phyloP scores from a whole-genome alignment of 2,797 vertebrate species.

The Syngnathus acus region DNA sequence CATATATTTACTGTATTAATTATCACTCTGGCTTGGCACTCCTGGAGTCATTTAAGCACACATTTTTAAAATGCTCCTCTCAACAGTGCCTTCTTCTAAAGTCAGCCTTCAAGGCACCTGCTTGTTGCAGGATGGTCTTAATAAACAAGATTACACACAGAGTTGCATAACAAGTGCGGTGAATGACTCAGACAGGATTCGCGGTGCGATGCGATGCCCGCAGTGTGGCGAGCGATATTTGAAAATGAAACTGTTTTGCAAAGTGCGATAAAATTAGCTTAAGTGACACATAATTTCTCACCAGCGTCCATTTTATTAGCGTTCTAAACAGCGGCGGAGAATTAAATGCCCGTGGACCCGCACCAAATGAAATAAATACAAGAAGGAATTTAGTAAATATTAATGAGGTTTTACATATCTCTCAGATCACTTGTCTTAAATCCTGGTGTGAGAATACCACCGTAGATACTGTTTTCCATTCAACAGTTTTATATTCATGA shows the following conservation, averaged over 20 bases:
- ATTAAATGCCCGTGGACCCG: conserved; percentile 19
- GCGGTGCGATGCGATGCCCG: conserved; percentile 5
- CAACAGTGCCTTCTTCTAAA: not conserved
- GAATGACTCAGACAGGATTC: conserved; percentile 2
- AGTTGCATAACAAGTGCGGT: not conserved
- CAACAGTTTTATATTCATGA: not conserved
- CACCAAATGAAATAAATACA: conserved; percentile 18
- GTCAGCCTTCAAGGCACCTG: not conserved
- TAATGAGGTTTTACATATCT: not conserved
- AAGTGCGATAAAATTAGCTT: conserved; percentile 38
- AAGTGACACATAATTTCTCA: conserved; percentile 33
- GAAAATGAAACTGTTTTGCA: conserved; percentile 35
- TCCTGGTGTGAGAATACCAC: too few species aligned
- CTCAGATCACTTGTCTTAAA: not conserved
- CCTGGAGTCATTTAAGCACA: not conserved
- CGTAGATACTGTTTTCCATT: too few species aligned
- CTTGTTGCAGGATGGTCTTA: not conserved
- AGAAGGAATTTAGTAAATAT: conserved; percentile 12
- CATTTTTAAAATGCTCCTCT: not conserved
- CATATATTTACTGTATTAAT: not conserved
- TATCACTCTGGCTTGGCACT: not conserved
- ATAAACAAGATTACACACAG: conserved; percentile 4
- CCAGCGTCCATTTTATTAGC: conserved; percentile 17
- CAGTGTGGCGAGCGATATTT: conserved; percentile 15
- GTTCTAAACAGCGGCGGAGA: conserved; percentile 16